Base-by-base conservation (phyloP, 2,888 invertebrate genomes). In the Leptinotarsa rubiginosa region DNA sequence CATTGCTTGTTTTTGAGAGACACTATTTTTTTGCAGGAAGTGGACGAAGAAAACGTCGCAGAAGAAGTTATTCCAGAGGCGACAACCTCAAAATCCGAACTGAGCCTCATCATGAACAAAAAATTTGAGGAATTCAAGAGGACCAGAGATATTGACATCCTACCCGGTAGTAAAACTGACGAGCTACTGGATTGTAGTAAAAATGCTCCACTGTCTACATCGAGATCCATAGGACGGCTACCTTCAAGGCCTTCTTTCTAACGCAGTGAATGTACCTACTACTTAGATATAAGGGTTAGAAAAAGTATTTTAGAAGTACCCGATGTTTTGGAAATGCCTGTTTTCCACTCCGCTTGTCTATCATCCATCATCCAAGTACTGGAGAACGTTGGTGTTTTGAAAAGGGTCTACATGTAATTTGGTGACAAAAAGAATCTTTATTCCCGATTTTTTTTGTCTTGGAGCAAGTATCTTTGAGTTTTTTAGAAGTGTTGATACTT, bases 41-140 rank as follows among this genome's bases (percentile, higher is more conserved):
- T 93, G 20, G 93, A 93, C 81, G 93, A 93, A 84, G 92, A 92
- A 56, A 91, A 89, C 79, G 87, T 89, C 15, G 90, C 90, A 64
- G 89, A 89, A 52, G 83, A 86, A 69, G 80, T 84, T 22, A 78
- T 84, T 41, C 84, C 85, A 52, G 84, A 88, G 72, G 87, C 89
- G 4, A 86, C 88, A 47, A 89, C 88, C 12, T 90, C 90, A 79
- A 87, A 90, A 80, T 89, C 90, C 1, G 90, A 90, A 84, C 86
- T 91, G 50, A 83, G 83, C 67, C 79, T 87, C 31, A 81, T 87
- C 25, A 75, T 75, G 16, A 90, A 90, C 79, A 87, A 89, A 72
- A 90, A 90, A 85, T 91, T 91, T 80, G 90, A 90, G 74, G 90
- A 91, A 81, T 91, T 91, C 84, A 89, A 90, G 81, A 87, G 89